Evolutionary conservation across 2,113 vertebrate species (phyloP), one percentile per base, ranked within the genome.

Genomic region (Phyllostomus hastatus): DNA sequence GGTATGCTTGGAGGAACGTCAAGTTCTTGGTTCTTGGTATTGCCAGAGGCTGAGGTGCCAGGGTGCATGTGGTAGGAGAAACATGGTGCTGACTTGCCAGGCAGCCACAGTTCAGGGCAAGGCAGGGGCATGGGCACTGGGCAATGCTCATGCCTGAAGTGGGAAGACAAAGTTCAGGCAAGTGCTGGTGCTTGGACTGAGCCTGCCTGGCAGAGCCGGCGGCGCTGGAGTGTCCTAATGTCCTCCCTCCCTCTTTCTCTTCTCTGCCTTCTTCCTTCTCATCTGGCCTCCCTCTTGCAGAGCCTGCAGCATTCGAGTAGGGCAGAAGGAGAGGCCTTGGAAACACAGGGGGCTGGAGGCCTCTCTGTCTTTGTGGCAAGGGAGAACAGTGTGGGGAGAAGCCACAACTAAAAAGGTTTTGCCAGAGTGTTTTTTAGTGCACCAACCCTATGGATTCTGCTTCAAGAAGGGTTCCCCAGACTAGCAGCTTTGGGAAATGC

Each of bases 11-110:
- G 94, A 93, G 86, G 96, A 86, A 96, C n/a, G 28, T 76, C 80
- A 88, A 92, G 87, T 97, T 84, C 94, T 88, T 41, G 31, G 86
- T 96, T 95, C 93, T 85, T 33, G 31, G 89, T 84, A 2, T 86
- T 93, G 94, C 66, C 89, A 85, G 72, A 67, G 46, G 46, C 88
- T 16, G 16, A 64, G 67, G 57, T 96, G 94, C 91, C 85, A 67
- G 88, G 69, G 88, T 73, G n/a, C 76, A 50, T n/a, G 54, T 33
- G 1, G 10, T 38, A 8, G 83, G 86, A 83, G 70, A 67, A 78
- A 54, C 7, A 33, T 0, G 66, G 85, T 20, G 78, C 76, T 31
- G 31, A 43, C 54, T 59, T 35, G 3, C 52, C 6, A 33, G 72
- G 76, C 26, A 35, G 84, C 64, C 38, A n/a, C 38, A 31, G 46